Evolutionary conservation across 2,113 vertebrate genomes (phyloP), one percentile per base, ranked within the genome.

Genomic region (Megaceryle maxima): DNA sequence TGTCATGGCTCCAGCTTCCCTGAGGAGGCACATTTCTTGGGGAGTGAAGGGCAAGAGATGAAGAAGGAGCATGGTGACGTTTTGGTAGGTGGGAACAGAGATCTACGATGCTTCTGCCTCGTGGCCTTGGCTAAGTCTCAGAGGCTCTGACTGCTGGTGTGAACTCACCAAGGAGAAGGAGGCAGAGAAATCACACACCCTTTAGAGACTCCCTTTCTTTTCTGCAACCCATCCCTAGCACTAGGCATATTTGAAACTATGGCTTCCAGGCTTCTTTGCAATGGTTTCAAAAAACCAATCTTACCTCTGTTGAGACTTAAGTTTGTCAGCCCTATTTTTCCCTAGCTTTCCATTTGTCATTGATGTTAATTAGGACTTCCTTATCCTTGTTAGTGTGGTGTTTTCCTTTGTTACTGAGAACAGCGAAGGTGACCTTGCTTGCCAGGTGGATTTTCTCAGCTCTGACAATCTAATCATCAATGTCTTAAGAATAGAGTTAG

Each of bases 401-500:
- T 79, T 94, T 89, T 92, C 87, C 63, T 94, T 95, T 96, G 87
- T 95, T 76, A 87, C 78, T 74, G 67, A 69, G 77, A 84, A 91
- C 33, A 91, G 84, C 0, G 0, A 94, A 92, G 95, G 92, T 96
- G 95, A 96, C 96, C 96, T 95, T 95, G 81, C 87, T 94, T 9
- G 1, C 62, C 67, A 85, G 81, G 91, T 95, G 74, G 87, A 84
- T 95, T 95, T 96, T 92, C 88, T 96, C 35, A 85, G 70, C 74
- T 92, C 96, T 92, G 88, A 91, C 91, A 96, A 73, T 62, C 87
- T 96, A 92, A 96, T 94, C 91, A 94, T 94, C 96, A 92, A 95
- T 87, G 77, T 92, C 91, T 95, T 87, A 94, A 81, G 86, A 95
- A 87, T 35, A 94, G 88, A 95, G 66, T 69, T 39, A 90, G 44